phyloP scores from a whole-genome alignment of 2,113 vertebrate genomes.

The Pavo muticus region DNA sequence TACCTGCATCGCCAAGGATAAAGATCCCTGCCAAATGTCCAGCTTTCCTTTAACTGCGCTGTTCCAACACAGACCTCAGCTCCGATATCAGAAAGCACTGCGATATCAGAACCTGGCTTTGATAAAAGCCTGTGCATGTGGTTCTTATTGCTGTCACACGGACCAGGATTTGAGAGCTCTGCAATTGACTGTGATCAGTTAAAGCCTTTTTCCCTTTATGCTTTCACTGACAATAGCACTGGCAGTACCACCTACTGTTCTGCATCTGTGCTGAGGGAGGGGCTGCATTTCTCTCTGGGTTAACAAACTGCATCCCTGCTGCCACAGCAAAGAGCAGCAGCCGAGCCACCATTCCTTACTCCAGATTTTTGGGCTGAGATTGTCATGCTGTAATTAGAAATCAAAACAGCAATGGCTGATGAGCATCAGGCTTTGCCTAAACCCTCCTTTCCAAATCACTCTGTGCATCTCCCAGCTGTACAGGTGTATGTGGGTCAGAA shows the following conservation, averaged over 20 bases:
- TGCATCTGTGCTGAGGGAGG: conserved; percentile 33
- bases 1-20: not conserved
- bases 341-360: not conserved
- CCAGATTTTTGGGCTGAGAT: not conserved
- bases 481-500: not conserved
- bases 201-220: conserved; percentile 16
- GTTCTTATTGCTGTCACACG: not conserved
- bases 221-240: conserved; percentile 35
- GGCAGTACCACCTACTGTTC: conserved; percentile 38
- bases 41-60: not conserved
- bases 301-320: conserved; percentile 22
- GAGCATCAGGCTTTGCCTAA: not conserved
- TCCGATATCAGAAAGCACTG: not conserved
- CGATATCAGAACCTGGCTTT: not conserved
- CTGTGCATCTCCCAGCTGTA: not conserved
- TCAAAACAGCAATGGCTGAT: not conserved
- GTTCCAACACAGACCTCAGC: not conserved
- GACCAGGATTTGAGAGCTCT: conserved; percentile 3
- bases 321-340: not conserved
- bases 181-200: conserved; percentile 12
- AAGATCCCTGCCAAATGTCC: not conserved
- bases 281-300: not conserved
- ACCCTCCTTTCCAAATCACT: not conserved
- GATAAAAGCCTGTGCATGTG: not conserved
- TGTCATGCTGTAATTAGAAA: not conserved